These are phyloP conservation scores for Euura lappo DNA, from an alignment of 1,140 invertebrate genomes.

Conservation along the genomic window DNA sequence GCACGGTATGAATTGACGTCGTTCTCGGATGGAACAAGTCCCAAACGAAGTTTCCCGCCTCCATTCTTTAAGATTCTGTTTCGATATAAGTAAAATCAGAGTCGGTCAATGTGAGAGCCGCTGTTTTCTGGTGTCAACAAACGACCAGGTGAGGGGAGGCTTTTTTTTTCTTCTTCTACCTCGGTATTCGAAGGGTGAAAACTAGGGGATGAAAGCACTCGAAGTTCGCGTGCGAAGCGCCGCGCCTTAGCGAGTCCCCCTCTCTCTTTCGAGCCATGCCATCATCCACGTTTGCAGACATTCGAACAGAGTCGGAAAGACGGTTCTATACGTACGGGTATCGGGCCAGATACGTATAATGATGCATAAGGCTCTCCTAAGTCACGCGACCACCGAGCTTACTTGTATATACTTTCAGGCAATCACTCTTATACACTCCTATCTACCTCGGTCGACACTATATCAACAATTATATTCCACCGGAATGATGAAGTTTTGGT, in stretches of 20 bases:
- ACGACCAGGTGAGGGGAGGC: not conserved
- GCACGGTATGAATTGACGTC: too few species aligned
- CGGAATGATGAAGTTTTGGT: not conserved
- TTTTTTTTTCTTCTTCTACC: too few species aligned
- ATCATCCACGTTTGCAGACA: not conserved
- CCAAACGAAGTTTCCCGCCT: too few species aligned
- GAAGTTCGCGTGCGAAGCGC: conserved; percentile 28
- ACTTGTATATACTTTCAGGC: conserved; percentile 39
- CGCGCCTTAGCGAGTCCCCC: conserved; percentile 25
- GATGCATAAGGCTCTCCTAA: conserved; percentile 4
- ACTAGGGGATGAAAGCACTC: conserved; percentile 19
- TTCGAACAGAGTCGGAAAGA: not conserved
- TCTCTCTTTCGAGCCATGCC: not conserved
- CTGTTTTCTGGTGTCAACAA: not conserved
- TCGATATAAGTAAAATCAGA: too few species aligned
- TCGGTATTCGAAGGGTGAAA: not conserved
- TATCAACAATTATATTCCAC: not conserved
- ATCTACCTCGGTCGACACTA: conserved; percentile 21
- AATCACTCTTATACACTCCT: conserved; percentile 43
- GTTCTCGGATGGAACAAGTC: too few species aligned
- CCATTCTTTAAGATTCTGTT: too few species aligned
- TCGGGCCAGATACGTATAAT: not conserved
- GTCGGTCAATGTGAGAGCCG: not conserved
- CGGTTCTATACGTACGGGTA: not conserved
- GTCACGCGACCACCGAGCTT: conserved; percentile 22